phyloP scores from a whole-genome alignment of 2,888 invertebrate species.

The Lymantria monacha region DNA sequence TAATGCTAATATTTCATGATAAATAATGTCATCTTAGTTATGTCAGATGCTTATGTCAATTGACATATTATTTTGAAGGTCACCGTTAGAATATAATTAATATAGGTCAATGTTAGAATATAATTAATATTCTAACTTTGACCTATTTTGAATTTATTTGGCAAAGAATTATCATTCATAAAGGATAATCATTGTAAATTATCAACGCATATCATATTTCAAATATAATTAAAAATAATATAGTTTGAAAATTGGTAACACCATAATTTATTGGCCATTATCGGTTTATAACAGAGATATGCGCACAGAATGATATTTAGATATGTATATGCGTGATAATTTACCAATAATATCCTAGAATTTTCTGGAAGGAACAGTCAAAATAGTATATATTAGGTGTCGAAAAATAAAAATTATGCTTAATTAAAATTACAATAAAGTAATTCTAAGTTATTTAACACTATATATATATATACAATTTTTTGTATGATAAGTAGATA shows the following conservation, averaged over 20 bases:
- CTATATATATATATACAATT: conserved; percentile 58
- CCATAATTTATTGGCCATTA: neutral
- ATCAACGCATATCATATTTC: neutral
- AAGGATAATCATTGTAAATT: neutral
- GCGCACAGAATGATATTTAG: conserved; percentile 12
- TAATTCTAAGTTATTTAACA: conserved; percentile 65
- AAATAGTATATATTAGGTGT: conserved; percentile 3
- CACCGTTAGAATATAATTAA: no score
- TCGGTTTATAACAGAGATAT: conserved; percentile 6
- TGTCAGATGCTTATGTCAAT: no score
- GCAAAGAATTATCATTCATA: neutral
- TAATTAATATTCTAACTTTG: no score
- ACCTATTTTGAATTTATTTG: neutral
- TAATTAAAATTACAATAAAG: conserved; percentile 45
- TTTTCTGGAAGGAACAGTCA: conserved; percentile 11
- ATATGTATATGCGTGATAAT: conserved; percentile 7
- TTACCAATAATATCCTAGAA: conserved; percentile 16
- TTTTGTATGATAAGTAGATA: conserved; percentile 76
- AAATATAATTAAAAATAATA: conserved; percentile 3
- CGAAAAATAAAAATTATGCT: conserved; percentile 37
- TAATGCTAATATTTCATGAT: neutral
- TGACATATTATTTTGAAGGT: neutral
- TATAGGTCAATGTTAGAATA: no score
- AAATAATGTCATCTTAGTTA: neutral
- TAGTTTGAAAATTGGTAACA: conserved; percentile 4